Percentiles rank a stretch among this genome's conserved stretches.
phyloP scores from a whole-genome alignment of 2,797 vertebrate genomes.

The Sebastes minor region DNA sequence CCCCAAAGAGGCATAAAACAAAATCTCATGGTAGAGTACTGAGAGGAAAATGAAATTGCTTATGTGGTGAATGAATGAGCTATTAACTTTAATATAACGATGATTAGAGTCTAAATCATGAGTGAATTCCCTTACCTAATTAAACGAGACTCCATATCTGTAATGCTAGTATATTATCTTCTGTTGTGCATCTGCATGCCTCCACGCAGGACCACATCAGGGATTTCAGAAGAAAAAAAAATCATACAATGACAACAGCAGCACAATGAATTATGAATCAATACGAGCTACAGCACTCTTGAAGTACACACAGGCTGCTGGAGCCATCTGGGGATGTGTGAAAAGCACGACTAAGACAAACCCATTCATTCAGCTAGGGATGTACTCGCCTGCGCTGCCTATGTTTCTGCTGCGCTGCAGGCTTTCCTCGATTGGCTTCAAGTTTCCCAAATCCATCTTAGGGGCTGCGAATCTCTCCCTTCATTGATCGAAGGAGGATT shows the following conservation, averaged over 20 bases:
- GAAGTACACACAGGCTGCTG: constrained; percentile 39
- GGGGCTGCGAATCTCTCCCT: constrained; percentile 7
- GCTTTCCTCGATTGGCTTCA: constrained; percentile 23
- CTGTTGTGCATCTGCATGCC: constrained; percentile 24
- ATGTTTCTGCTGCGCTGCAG: constrained; percentile 21
- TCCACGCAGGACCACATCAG: constrained; percentile 5
- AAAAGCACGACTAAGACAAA: constrained; percentile 34
- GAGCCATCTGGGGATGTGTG: constrained; percentile 45
- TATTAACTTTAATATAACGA: constrained; percentile 28
- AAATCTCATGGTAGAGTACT: background rate
- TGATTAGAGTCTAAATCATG: constrained; percentile 22
- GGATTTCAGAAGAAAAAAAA: background rate
- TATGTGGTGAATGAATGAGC: constrained; percentile 7
- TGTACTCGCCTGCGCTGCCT: background rate
- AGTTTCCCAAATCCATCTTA: constrained; percentile 38
- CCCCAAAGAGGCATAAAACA: background rate
- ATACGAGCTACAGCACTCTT: constrained; percentile 20
- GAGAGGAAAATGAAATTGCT: background rate
- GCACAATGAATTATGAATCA: constrained; percentile 69
- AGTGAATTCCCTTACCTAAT: constrained; percentile 38
- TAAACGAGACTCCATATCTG: constrained; percentile 26
- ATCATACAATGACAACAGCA: constrained; percentile 31
- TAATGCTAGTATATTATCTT: constrained; percentile 9
- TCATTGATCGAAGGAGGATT: constrained; percentile 40
- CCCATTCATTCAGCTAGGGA: constrained; percentile 38